Conservation (phyloP, 2,797 vertebrate genomes). For the Otolemur crassicaudatus region DNA sequence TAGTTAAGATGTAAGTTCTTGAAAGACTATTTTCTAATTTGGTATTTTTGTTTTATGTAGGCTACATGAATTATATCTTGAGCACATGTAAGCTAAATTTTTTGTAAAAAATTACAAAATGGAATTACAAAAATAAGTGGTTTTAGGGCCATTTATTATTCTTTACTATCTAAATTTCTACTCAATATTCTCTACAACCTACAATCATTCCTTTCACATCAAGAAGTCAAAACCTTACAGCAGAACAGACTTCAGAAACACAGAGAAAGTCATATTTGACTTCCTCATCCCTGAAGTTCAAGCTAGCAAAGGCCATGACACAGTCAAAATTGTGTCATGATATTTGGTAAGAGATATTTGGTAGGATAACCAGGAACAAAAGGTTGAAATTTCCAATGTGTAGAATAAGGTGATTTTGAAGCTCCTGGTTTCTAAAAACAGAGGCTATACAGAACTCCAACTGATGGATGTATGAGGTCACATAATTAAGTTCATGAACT, state of each 20-base stretch:
- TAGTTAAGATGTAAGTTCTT: conserved; percentile 30
- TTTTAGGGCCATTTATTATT: background rate
- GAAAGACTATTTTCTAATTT: background rate
- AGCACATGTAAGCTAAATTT: conserved; percentile 19
- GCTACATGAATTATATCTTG: background rate
- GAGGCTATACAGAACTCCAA: background rate
- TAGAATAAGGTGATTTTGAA: background rate
- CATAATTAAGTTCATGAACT: too few species aligned
- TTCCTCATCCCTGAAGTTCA: background rate
- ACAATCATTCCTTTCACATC: background rate
- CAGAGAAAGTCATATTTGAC: background rate
- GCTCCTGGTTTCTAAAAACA: background rate
- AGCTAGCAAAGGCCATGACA: background rate
- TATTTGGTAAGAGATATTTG: background rate
- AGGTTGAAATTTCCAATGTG: background rate
- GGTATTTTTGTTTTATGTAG: background rate
- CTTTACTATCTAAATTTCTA: background rate
- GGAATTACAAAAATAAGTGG: background rate
- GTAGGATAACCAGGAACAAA: background rate
- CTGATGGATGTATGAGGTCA: background rate
- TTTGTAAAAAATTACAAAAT: background rate
- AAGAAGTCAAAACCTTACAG: background rate
- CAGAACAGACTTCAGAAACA: background rate
- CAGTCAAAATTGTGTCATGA: background rate
- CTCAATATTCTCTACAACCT: background rate